Conservation (phyloP, 2,113 vertebrate species). For the Saguinus midas region DNA sequence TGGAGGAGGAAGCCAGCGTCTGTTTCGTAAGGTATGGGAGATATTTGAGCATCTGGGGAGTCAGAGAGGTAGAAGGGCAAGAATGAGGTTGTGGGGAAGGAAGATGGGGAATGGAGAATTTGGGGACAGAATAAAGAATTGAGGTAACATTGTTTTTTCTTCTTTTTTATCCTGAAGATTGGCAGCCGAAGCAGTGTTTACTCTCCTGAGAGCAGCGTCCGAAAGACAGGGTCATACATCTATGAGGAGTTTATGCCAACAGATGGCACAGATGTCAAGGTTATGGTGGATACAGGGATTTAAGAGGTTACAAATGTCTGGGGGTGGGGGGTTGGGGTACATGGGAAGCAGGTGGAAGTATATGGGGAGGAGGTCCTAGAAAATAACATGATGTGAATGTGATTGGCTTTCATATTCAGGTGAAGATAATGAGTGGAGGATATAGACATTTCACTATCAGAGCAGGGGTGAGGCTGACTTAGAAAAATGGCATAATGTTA, state of each 20-base stretch:
- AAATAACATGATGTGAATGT: background rate
- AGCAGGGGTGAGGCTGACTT: background rate
- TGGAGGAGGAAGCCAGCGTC: conserved; percentile 97
- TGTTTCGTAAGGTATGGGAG: conserved; percentile 96
- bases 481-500: background rate
- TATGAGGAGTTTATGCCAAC: conserved; percentile 99
- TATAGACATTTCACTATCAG: background rate
- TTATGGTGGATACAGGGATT: conserved; percentile 73
- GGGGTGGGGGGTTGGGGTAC: background rate
- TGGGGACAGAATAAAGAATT: background rate
- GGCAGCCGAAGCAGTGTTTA: conserved; percentile 99
- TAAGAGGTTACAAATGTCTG: conserved; percentile 43
- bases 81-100: background rate
- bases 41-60: background rate
- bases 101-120: background rate
- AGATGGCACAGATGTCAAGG: conserved; percentile 99
- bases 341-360: background rate
- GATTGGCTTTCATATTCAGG: conserved; percentile 5
- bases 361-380: background rate
- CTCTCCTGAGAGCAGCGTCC: conserved; percentile 97
- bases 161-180: conserved; percentile 85
- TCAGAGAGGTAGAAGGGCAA: background rate
- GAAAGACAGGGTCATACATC: conserved; percentile 99
- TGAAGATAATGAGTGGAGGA: background rate
- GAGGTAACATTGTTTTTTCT: background rate